These are phyloP conservation scores for Homalodisca vitripennis DNA, from an alignment of 1,140 invertebrate genomes.

Conservation along the genomic window DNA sequence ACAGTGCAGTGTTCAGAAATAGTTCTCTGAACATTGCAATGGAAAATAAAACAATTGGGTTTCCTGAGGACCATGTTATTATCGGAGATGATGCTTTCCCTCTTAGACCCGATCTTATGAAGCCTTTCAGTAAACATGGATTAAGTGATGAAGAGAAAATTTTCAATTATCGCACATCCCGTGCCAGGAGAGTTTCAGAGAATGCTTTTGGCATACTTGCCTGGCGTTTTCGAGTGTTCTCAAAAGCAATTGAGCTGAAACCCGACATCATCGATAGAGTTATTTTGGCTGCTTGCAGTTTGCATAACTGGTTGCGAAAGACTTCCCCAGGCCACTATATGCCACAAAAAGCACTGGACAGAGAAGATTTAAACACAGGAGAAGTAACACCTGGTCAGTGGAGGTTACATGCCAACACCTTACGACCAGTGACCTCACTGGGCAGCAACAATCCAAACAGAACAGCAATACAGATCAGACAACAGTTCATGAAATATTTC, in stretches of 20 bases:
- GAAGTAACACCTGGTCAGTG: not conserved
- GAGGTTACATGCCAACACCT: not conserved
- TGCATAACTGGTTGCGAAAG: slow-evolving; percentile 26
- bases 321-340: slow-evolving; percentile 1
- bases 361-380: slow-evolving; percentile 24
- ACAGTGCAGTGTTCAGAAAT: slow-evolving; percentile 25
- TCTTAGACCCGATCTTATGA: slow-evolving; percentile 28
- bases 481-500: not conserved
- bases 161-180: not conserved
- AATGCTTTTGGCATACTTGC: slow-evolving; percentile 51
- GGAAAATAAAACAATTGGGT: slow-evolving; percentile 29
- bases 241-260: slow-evolving; percentile 21
- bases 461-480: not conserved
- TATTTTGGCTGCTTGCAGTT: slow-evolving; percentile 27
- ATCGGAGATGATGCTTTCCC: slow-evolving; percentile 36
- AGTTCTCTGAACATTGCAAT: slow-evolving; percentile 30
- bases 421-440: slow-evolving; percentile 34
- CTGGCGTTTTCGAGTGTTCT: slow-evolving; percentile 43
- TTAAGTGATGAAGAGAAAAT: not conserved
- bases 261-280: too few species aligned
- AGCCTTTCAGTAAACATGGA: slow-evolving; percentile 33
- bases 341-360: slow-evolving; percentile 8
- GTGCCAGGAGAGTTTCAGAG: slow-evolving; percentile 45
- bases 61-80: slow-evolving; percentile 29
- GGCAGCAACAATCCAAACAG: not conserved